Conservation (phyloP, 2,888 invertebrate species). For the Ferdinandea cuprea region DNA sequence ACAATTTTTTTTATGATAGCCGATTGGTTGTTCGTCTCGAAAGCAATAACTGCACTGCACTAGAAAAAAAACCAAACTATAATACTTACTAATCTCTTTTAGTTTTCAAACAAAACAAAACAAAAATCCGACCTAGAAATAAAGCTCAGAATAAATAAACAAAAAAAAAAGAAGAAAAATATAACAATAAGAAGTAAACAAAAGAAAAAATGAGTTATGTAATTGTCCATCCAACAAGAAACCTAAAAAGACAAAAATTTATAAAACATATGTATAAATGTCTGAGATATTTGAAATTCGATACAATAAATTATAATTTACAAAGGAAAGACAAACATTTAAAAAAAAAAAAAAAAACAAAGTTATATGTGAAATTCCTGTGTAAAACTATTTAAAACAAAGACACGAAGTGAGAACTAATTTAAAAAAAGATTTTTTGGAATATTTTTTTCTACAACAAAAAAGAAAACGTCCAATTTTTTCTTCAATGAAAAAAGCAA, state of each 20-base stretch:
- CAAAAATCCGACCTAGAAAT: slow-evolving; percentile 69
- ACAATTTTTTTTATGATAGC: slow-evolving; percentile 38
- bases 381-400: slow-evolving; percentile 61
- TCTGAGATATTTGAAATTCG: slow-evolving; percentile 76
- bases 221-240: slow-evolving; percentile 71
- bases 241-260: slow-evolving; percentile 51
- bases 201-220: slow-evolving; percentile 35
- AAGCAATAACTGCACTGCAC: slow-evolving; percentile 59
- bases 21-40: slow-evolving; percentile 57
- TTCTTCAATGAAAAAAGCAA: slow-evolving; percentile 60
- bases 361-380: slow-evolving; percentile 63
- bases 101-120: slow-evolving; percentile 26
- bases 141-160: slow-evolving; percentile 56
- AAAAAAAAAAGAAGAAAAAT: background rate
- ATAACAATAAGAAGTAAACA: slow-evolving; percentile 60
- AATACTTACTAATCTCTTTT: slow-evolving; percentile 47
- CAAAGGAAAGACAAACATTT: slow-evolving; percentile 40
- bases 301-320: slow-evolving; percentile 75
- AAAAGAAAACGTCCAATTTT: slow-evolving; percentile 74
- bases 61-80: slow-evolving; percentile 18
- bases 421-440: slow-evolving; percentile 64
- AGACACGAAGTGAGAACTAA: slow-evolving; percentile 65
- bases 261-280: slow-evolving; percentile 49
- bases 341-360: slow-evolving; percentile 15
- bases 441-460: slow-evolving; percentile 71